Evolutionary conservation across 2,797 vertebrate genomes (phyloP).

Genomic region (Oreochromis grahami): DNA sequence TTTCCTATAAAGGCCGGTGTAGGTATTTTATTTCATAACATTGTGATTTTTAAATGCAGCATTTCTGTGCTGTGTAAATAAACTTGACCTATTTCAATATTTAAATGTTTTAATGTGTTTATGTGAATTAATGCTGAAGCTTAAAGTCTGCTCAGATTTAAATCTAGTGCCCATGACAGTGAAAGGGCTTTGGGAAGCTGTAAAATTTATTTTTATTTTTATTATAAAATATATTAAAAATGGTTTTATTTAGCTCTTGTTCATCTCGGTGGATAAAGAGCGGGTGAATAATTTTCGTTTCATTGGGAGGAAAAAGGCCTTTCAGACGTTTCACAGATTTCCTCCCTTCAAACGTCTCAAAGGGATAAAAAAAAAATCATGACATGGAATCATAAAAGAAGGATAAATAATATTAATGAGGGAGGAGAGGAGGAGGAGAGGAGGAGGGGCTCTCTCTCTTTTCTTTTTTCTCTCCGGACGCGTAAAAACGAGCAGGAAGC

Average conservation of each 20-base stretch:
- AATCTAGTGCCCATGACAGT: not conserved
- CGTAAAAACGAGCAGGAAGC: not conserved
- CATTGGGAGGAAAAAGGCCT: not conserved
- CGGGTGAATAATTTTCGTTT: not conserved
- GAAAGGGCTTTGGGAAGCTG: not conserved
- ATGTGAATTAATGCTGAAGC: not conserved
- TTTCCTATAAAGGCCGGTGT: not conserved
- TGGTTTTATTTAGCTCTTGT: not conserved
- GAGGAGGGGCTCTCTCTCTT: not conserved
- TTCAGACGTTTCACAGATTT: not conserved
- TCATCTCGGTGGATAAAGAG: not conserved
- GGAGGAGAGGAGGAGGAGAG: not conserved
- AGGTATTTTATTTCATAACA: not conserved
- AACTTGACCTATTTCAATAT: not conserved
- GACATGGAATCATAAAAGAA: not conserved
- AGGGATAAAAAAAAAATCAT: not conserved
- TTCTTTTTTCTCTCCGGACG: not conserved
- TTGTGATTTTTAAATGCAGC: not conserved
- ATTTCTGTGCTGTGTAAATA: fast-evolving
- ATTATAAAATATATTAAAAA: not conserved
- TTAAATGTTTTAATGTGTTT: not conserved
- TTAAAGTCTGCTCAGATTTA: not conserved
- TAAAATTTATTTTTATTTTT: not conserved
- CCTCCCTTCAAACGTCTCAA: not conserved
- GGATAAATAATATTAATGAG: not conserved